phyloP scores from a whole-genome alignment of 1,140 invertebrate genomes.

The Reticulitermes speratus region DNA sequence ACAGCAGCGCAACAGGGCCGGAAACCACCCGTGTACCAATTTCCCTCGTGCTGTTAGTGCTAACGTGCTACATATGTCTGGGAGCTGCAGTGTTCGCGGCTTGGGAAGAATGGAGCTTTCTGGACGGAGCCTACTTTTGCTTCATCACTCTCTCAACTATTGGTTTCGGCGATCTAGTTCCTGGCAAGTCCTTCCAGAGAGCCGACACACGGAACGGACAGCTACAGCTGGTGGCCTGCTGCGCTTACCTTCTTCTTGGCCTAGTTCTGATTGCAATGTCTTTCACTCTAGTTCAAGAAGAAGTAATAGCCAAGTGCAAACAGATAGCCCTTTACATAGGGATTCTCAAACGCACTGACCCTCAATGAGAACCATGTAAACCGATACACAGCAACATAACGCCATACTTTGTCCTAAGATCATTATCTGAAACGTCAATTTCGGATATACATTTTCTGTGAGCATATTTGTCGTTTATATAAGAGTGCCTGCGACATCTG shows the following conservation, averaged over 20 bases:
- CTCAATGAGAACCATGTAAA: not conserved
- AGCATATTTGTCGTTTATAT: not conserved
- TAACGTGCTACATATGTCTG: conserved; percentile 67
- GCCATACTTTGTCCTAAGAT: not conserved
- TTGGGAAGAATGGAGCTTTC: conserved; percentile 74
- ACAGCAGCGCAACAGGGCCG: conserved; percentile 2
- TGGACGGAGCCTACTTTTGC: conserved; percentile 84
- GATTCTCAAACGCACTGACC: conserved; percentile 40
- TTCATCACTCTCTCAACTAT: conserved; percentile 86
- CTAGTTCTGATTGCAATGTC: conserved; percentile 90
- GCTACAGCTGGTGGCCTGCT: conserved; percentile 76
- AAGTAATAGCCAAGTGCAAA: conserved; percentile 74
- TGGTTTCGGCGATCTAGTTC: conserved; percentile 81
- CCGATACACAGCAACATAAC: not conserved
- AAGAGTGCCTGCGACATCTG: not conserved
- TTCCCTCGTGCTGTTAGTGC: conserved; percentile 66
- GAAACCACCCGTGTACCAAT: conserved; percentile 61
- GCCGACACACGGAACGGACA: conserved; percentile 57
- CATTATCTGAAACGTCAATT: too few relatives aligned
- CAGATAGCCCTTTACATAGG: conserved; percentile 63
- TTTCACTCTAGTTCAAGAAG: conserved; percentile 88
- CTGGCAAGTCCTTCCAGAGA: conserved; percentile 56
- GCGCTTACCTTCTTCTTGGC: conserved; percentile 83
- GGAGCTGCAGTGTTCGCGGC: conserved; percentile 70
- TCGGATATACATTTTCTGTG: not conserved